Base-by-base conservation (phyloP, 2,888 invertebrate genomes). In the Melanophora roralis region DNA sequence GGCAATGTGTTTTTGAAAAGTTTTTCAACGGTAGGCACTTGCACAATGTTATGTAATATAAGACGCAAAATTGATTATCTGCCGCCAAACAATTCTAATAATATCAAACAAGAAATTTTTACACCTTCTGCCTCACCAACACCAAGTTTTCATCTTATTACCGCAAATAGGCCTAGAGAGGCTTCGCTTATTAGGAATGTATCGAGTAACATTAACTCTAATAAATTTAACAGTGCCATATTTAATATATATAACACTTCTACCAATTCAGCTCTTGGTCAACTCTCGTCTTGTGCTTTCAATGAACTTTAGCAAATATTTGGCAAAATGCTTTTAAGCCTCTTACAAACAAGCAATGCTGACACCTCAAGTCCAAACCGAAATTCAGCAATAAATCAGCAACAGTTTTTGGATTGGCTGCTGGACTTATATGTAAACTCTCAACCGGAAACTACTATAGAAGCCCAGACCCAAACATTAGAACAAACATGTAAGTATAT, bases 281-380 rank as follows among this genome's bases (percentile, higher is more conserved):
- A 80, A 34, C 49, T 73, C 14, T 32, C 72, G 3, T 34, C 21
- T 5, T 51, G 83, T 40, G 84, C 82, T 16, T 88, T 87, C 59
- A 84, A 86, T 12, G 85, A 86, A 62, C 72, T 87, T 34, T 87
- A 88, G 88, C 86, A 87, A 55, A 82, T 86, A 1, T 86, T 87
- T 78, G 88, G 87, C 0, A 85, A 86, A 83, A 87, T 87, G 84
- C 67, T 87, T 27, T 78, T 84, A 2, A 84, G 84, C 9, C 81
- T 86, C 11, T 49, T 87, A 3, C 85, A 85, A 53, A 76, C 81
- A 12, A 82, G 82, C 16, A 59, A 60, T 43, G 49, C 81, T 5
- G 45, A 64, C 67, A 64, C 53, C 51, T 43, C 68, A 12, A 71
- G 21, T 27, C 47, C 38, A 27, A 71, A 5, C 38, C 68, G 23